Conservation (phyloP, 2,888 invertebrate species). For the Hemistola chrysoprasaria region DNA sequence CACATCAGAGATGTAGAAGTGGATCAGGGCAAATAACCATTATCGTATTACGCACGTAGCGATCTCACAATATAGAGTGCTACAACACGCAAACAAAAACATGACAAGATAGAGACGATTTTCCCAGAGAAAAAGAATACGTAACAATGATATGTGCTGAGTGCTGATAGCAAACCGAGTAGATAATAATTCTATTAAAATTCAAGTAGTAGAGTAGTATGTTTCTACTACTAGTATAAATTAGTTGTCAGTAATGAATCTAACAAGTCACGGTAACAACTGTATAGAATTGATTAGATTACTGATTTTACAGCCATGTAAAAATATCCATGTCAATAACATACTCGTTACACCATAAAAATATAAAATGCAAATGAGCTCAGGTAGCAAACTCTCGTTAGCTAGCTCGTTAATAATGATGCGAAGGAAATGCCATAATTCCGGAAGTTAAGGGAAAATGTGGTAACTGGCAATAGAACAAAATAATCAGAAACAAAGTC, state of each 20-base stretch:
- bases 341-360: too few relatives aligned
- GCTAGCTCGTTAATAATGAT: not conserved
- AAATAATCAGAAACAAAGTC: conserved; percentile 29
- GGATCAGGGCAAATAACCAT: conserved; percentile 28
- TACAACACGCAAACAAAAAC: conserved; percentile 47
- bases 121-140: conserved; percentile 44
- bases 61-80: conserved; percentile 42
- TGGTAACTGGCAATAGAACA: conserved; percentile 16
- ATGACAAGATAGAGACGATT: conserved; percentile 43
- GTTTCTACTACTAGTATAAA: too few relatives aligned
- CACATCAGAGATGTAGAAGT: conserved; percentile 19
- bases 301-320: too few relatives aligned
- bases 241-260: too few relatives aligned
- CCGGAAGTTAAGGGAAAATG: conserved; percentile 22
- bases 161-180: too few relatives aligned
- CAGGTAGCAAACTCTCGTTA: too few relatives aligned
- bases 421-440: not conserved
- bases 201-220: too few relatives aligned
- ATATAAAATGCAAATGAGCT: too few relatives aligned
- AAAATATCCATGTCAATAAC: too few relatives aligned
- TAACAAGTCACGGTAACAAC: too few relatives aligned
- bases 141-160: conserved; percentile 35
- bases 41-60: conserved; percentile 26
- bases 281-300: too few relatives aligned
- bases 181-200: too few relatives aligned